Percentiles rank a stretch among this genome's conserved stretches.
Evolutionary conservation across 2,113 vertebrate genomes (phyloP).

Genomic region (Zosterops pallidus): DNA sequence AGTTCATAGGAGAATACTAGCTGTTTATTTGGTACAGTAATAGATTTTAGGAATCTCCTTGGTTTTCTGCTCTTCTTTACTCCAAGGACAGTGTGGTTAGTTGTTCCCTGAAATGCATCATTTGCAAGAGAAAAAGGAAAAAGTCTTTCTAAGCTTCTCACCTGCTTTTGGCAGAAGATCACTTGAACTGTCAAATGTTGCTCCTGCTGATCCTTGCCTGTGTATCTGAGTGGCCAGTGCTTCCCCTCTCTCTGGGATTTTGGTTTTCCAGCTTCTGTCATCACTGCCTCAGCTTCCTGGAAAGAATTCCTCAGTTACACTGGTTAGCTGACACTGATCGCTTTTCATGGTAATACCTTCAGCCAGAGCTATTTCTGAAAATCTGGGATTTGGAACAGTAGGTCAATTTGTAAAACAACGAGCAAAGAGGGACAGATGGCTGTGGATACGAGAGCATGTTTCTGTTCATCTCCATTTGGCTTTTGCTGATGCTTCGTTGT

Average conservation of each 20-base stretch:
- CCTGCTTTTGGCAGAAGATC: not conserved
- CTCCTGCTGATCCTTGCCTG: not conserved
- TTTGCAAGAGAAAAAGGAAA: not conserved
- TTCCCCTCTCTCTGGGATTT: not conserved
- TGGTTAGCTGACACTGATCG: not conserved
- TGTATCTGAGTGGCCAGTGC: not conserved
- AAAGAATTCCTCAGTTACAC: conserved; percentile 2
- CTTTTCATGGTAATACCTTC: conserved; percentile 41
- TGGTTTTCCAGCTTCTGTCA: conserved; percentile 35
- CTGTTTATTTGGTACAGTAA: not conserved
- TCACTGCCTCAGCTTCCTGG: not conserved
- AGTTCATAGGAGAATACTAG: not conserved
- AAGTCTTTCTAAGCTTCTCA: not conserved
- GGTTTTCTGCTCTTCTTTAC: not conserved
- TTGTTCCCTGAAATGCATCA: not conserved
- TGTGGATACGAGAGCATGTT: not conserved
- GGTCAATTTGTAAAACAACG: conserved; percentile 47
- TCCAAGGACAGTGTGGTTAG: not conserved
- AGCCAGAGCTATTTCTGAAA: conserved; percentile 43
- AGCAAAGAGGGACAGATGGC: conserved; percentile 51
- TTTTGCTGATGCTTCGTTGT: not conserved
- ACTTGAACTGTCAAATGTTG: not conserved
- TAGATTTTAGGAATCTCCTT: not conserved
- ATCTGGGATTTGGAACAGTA: conserved; percentile 63
- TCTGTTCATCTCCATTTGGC: conserved; percentile 50